Conservation (phyloP, 2,113 vertebrate species). For the Tonatia bakeri region DNA sequence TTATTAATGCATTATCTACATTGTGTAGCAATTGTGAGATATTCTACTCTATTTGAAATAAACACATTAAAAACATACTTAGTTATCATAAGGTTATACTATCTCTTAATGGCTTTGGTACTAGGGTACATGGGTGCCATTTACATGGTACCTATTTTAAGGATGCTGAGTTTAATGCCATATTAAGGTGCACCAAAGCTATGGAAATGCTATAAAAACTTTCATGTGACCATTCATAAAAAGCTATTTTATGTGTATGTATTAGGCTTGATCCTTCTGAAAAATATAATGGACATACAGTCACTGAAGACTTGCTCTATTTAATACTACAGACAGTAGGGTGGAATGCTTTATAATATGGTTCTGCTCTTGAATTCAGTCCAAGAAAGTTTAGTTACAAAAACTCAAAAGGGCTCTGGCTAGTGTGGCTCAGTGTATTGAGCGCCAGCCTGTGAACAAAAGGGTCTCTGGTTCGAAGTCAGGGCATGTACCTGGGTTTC, state of each 20-base stretch:
- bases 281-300: not conserved
- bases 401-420: not conserved
- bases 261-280: not conserved
- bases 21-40: slow-evolving; percentile 2
- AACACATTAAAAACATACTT: not conserved
- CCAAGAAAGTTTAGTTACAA: slow-evolving; percentile 21
- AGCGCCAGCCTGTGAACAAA: no score
- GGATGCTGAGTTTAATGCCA: not conserved
- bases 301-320: not conserved
- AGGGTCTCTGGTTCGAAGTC: no score
- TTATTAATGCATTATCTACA: slow-evolving; percentile 27
- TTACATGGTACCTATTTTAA: slow-evolving; percentile 36
- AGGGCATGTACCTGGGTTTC: no score
- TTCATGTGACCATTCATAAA: slow-evolving; percentile 9
- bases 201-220: slow-evolving; percentile 28
- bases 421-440: no score
- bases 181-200: slow-evolving; percentile 20
- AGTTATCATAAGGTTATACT: slow-evolving; percentile 24
- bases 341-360: not conserved
- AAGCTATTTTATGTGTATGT: slow-evolving; percentile 12
- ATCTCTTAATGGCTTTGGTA: slow-evolving; percentile 24
- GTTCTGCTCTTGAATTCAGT: not conserved
- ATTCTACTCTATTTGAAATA: slow-evolving; percentile 8
- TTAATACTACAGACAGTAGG: not conserved
- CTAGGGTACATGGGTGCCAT: not conserved